Evolutionary conservation across 2,113 vertebrate species (phyloP).

Genomic region (Aptenodytes forsteri): DNA sequence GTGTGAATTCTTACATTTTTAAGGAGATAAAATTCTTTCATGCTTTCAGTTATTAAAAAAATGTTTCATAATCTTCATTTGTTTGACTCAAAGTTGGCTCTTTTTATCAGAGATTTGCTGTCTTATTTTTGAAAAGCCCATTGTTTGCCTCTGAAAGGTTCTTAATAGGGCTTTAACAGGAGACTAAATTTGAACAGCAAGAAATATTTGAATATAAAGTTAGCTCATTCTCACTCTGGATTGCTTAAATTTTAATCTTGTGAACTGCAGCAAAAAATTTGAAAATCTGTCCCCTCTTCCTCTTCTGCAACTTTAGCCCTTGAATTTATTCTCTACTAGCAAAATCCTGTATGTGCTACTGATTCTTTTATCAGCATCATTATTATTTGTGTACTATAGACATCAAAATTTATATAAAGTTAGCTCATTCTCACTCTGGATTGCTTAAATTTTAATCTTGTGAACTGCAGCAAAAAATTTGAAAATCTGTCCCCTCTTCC

Average conservation of each 20-base stretch:
- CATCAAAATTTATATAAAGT: neutral
- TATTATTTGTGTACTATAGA: neutral
- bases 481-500: neutral
- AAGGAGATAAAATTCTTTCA: neutral
- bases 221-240: neutral
- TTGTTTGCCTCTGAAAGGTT: constrained; percentile 39
- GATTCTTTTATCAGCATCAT: neutral
- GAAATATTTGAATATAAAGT: neutral
- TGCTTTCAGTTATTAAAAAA: neutral
- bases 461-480: neutral
- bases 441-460: constrained; percentile 3
- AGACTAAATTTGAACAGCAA: constrained; percentile 24
- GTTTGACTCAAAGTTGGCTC: neutral
- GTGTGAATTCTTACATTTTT: constrained; percentile 9
- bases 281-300: neutral
- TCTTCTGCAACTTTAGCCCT: neutral
- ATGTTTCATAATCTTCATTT: constrained; percentile 21
- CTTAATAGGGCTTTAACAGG: constrained; percentile 18
- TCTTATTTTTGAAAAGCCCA: constrained; percentile 41
- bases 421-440: neutral
- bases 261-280: neutral
- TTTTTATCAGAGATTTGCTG: constrained; percentile 31
- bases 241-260: constrained; percentile 3
- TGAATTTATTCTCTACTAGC: neutral
- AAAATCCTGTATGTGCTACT: neutral